phyloP scores from a whole-genome alignment of 2,888 invertebrate genomes.

The Lumbricus terrestris region DNA sequence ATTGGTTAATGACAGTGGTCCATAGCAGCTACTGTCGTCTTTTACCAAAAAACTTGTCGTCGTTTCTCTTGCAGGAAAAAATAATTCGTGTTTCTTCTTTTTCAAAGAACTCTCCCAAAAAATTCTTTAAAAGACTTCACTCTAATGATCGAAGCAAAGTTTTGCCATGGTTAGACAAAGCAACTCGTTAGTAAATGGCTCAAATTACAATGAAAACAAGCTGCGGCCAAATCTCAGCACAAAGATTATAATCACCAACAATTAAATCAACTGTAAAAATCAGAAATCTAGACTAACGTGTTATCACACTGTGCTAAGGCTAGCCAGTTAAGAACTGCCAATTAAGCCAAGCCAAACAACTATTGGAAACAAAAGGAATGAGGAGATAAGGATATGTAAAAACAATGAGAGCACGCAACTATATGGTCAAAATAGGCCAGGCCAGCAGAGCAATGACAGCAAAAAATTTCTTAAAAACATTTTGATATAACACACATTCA shows the following conservation, averaged over 20 bases:
- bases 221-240: neutral
- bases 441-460: neutral
- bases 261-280: neutral
- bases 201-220: neutral
- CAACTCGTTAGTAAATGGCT: neutral
- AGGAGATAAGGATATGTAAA: neutral
- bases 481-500: neutral
- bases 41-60: neutral
- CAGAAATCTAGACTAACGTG: neutral
- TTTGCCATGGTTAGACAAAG: neutral
- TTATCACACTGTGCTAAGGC: slow-evolving; percentile 5
- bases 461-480: neutral
- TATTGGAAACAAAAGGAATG: neutral
- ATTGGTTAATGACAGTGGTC: neutral
- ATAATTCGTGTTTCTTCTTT: neutral
- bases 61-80: neutral
- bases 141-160: neutral
- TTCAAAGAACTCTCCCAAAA: neutral
- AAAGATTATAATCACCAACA: neutral
- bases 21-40: neutral
- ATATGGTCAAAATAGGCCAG: neutral
- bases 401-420: neutral
- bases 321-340: neutral
- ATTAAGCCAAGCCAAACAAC: neutral
- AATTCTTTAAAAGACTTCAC: neutral